A percentile compares a stretch with the other conserved stretches of the same genome.
Evolutionary conservation across 2,888 invertebrate genomes (phyloP).

Genomic region (Dasypogon diadema): DNA sequence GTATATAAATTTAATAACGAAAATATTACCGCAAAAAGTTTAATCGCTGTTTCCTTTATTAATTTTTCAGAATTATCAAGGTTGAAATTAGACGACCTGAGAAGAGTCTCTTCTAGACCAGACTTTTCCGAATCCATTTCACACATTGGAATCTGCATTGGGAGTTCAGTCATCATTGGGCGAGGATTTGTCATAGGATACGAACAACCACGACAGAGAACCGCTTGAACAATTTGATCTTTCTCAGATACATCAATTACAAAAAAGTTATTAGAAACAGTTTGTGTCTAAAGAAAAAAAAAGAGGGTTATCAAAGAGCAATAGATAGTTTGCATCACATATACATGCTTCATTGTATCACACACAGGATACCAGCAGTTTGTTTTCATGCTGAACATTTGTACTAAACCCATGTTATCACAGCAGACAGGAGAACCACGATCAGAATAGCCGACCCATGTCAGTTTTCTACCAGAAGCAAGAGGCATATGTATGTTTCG

Average conservation of each 20-base stretch:
- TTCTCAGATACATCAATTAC: constrained; percentile 83
- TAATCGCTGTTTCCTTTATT: constrained; percentile 84
- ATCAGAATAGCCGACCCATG: constrained; percentile 86
- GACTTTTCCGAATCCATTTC: constrained; percentile 84
- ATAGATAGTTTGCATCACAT: too few relatives aligned
- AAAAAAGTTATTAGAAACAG: constrained; percentile 81
- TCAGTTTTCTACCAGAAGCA: constrained; percentile 74
- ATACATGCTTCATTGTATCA: constrained; percentile 79
- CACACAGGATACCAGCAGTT: constrained; percentile 86
- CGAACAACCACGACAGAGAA: constrained; percentile 88
- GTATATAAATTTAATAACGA: constrained; percentile 1
- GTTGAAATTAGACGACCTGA: constrained; percentile 75
- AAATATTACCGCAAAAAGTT: constrained; percentile 86
- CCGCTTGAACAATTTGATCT: constrained; percentile 81
- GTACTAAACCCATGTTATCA: constrained; percentile 83
- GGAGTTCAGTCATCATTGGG: constrained; percentile 83
- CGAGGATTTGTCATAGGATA: constrained; percentile 90
- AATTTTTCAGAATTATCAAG: constrained; percentile 76
- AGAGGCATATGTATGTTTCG: constrained; percentile 75
- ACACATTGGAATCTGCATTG: constrained; percentile 82
- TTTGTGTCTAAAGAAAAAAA: constrained; percentile 70
- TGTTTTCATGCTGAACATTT: constrained; percentile 77
- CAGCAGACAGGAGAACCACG: constrained; percentile 81
- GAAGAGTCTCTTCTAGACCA: constrained; percentile 81
- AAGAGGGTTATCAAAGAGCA: too few relatives aligned